Percentiles rank a stretch among this genome's conserved stretches.
Conservation (phyloP, 2,797 vertebrate genomes). For the Xenops minutus region DNA sequence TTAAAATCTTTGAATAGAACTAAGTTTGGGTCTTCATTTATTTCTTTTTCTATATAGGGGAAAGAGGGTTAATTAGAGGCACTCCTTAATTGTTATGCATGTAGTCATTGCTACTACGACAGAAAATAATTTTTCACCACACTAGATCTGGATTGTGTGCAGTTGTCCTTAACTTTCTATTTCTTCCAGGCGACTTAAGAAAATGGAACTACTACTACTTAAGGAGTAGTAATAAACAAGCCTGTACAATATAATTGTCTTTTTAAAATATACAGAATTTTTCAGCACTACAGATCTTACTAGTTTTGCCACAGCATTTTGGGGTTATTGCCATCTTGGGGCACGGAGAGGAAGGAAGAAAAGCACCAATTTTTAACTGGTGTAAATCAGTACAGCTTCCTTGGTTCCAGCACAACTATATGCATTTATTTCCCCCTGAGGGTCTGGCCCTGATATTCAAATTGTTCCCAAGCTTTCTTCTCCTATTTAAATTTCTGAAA, state of each 20-base stretch:
- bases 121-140: neutral
- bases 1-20: neutral
- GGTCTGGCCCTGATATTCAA: constrained; percentile 32
- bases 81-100: neutral
- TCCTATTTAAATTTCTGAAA: constrained; percentile 52
- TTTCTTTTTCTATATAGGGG: neutral
- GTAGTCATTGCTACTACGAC: neutral
- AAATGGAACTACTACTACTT: neutral
- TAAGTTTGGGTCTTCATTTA: neutral
- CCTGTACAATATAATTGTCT: neutral
- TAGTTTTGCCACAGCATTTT: neutral
- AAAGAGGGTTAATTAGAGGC: neutral
- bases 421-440: constrained; percentile 3
- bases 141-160: neutral
- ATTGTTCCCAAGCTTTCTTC: constrained; percentile 34
- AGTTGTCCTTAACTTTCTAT: neutral
- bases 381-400: neutral
- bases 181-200: constrained; percentile 8
- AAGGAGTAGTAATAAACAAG: neutral
- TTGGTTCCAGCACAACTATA: neutral
- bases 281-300: neutral
- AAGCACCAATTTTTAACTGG: neutral
- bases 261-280: neutral
- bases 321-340: neutral
- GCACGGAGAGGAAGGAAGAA: neutral